These are phyloP conservation scores for Hemitrygon akajei DNA, from an alignment of 2,797 vertebrate species.

Conservation along the genomic window DNA sequence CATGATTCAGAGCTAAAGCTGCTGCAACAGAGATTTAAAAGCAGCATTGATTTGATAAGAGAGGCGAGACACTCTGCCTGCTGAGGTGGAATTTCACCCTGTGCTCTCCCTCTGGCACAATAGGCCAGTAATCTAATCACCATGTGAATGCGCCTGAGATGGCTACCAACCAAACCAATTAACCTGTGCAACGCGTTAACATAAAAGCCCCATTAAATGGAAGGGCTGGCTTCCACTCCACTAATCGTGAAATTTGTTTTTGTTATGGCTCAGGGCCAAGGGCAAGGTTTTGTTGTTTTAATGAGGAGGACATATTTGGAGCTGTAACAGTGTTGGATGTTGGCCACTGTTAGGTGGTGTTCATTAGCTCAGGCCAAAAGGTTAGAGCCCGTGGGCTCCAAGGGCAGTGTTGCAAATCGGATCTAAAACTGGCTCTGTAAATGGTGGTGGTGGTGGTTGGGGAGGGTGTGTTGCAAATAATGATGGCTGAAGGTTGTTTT, in stretches of 20 bases:
- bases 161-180: background rate
- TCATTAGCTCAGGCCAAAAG: too few species aligned
- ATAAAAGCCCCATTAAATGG: background rate
- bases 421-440: too few species aligned
- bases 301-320: background rate
- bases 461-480: too few species aligned
- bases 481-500: too few species aligned
- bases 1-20: background rate
- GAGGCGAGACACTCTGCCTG: background rate
- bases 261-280: background rate
- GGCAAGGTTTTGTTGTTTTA: background rate
- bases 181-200: background rate
- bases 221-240: background rate
- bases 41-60: too few species aligned
- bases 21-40: background rate
- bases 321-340: too few species aligned
- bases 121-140: conserved; percentile 11
- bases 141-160: background rate
- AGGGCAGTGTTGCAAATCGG: too few species aligned
- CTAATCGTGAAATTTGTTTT: background rate
- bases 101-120: background rate
- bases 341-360: too few species aligned
- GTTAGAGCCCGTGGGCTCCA: too few species aligned
- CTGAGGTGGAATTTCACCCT: background rate
- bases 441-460: too few species aligned